A percentile compares a stretch with the other conserved stretches of the same genome.
Conservation (phyloP, 2,113 vertebrate genomes). For the Aptenodytes forsteri region DNA sequence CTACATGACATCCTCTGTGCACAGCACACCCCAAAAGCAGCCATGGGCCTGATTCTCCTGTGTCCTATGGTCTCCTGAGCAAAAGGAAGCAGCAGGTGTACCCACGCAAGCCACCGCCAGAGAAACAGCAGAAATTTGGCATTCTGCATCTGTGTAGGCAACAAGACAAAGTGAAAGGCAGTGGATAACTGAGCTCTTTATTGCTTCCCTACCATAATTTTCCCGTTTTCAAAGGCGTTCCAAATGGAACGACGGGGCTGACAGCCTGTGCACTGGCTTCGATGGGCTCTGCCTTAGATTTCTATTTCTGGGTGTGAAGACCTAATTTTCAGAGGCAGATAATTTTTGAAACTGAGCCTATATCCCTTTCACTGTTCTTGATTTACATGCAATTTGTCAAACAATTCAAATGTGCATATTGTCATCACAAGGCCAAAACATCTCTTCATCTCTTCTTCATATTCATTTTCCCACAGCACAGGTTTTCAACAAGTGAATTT, state of each 20-base stretch:
- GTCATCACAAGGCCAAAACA: constrained; percentile 13
- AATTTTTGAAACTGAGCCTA: constrained; percentile 37
- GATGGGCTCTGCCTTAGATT: background rate
- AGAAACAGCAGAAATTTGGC: constrained; percentile 39
- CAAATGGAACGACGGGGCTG: background rate
- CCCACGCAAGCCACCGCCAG: background rate
- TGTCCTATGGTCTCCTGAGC: background rate
- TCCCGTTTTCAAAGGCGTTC: constrained; percentile 6
- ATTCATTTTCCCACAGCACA: background rate
- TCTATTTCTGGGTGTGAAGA: constrained; percentile 40
- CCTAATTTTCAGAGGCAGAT: constrained; percentile 35
- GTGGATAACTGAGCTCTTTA: constrained; percentile 31
- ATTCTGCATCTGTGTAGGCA: constrained; percentile 50
- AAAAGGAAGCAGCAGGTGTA: background rate
- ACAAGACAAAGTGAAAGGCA: constrained; percentile 40
- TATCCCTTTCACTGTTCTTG: background rate
- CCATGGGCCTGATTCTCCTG: background rate
- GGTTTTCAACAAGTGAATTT: constrained; percentile 3
- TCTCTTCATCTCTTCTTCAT: background rate
- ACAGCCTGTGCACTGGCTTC: constrained; percentile 28
- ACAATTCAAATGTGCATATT: constrained; percentile 20
- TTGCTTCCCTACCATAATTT: constrained; percentile 20
- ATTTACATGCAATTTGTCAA: background rate
- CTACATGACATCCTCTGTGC: background rate
- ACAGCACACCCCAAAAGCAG: background rate